Evolutionary conservation across 1,140 invertebrate species (phyloP).

Genomic region (Helicoverpa armigera): DNA sequence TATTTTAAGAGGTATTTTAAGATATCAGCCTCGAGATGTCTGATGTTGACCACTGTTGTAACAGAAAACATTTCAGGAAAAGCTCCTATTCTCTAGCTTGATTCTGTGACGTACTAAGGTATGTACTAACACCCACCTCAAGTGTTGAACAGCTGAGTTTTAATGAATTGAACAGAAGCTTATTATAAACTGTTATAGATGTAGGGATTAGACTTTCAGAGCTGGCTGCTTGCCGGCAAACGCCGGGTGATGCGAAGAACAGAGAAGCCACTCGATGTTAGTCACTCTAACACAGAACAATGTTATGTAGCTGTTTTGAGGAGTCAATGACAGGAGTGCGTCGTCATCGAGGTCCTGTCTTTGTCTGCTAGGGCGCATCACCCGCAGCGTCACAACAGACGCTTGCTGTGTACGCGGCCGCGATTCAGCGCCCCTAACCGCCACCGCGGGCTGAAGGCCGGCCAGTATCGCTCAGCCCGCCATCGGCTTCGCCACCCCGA

Average conservation of each 20-base stretch:
- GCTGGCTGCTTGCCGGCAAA: neutral
- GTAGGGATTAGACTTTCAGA: neutral
- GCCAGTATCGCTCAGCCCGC: slow-evolving; percentile 39
- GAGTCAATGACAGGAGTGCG: neutral
- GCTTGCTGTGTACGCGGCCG: neutral
- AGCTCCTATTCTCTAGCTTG: neutral
- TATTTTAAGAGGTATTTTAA: too few species aligned
- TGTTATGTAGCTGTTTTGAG: neutral
- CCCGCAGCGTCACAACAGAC: slow-evolving; percentile 42
- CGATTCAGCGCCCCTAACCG: slow-evolving; percentile 41
- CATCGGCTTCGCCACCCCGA: slow-evolving; percentile 62
- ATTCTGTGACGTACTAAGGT: neutral
- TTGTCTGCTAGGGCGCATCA: slow-evolving; percentile 7
- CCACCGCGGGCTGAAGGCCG: slow-evolving; percentile 26
- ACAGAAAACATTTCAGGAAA: neutral
- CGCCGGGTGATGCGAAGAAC: neutral
- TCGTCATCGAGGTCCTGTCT: slow-evolving; percentile 21
- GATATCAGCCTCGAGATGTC: too few species aligned
- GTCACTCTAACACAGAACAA: too few species aligned
- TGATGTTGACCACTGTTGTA: too few species aligned
- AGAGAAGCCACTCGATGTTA: neutral
- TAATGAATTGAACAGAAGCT: neutral
- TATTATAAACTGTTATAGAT: slow-evolving; percentile 5
- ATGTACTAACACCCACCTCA: neutral
- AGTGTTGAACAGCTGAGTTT: neutral